Percentiles rank a stretch among this genome's conserved stretches.
These are phyloP conservation scores for Astropecten irregularis DNA, from an alignment of 53 echinoderm and acorn worm species.

Conservation along the genomic window DNA sequence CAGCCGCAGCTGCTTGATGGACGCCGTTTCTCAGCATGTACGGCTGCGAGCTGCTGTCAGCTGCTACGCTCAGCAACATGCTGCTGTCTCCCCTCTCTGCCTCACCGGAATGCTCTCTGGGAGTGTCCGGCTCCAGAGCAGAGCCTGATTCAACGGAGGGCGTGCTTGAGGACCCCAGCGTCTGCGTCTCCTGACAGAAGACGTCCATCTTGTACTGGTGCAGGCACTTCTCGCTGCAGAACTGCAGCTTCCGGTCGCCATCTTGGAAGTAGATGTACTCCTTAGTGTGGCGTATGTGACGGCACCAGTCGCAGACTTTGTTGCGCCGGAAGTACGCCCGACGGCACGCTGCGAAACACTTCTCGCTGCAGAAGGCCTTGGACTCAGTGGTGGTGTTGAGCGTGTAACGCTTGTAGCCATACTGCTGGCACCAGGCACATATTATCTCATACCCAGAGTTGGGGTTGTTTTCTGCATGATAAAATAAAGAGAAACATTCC, in stretches of 20 bases:
- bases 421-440: slow-evolving; percentile 91
- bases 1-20: neutral
- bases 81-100: neutral
- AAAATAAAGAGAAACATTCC: neutral
- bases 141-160: slow-evolving; percentile 3
- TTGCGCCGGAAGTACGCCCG: slow-evolving; percentile 85
- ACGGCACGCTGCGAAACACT: slow-evolving; percentile 88
- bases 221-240: slow-evolving; percentile 92
- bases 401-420: slow-evolving; percentile 87
- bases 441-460: slow-evolving; percentile 70
- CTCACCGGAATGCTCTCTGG: too few species aligned
- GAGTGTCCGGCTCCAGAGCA: neutral
- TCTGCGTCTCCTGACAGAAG: slow-evolving; percentile 68
- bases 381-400: slow-evolving; percentile 91
- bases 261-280: slow-evolving; percentile 73
- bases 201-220: slow-evolving; percentile 84
- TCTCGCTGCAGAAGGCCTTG: slow-evolving; percentile 96
- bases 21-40: slow-evolving; percentile 7
- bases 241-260: slow-evolving; percentile 71
- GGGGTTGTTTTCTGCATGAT: slow-evolving; percentile 1
- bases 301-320: slow-evolving; percentile 90
- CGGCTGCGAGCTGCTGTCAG: slow-evolving; percentile 28
- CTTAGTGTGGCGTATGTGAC: slow-evolving; percentile 76
- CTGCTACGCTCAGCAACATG: slow-evolving; percentile 9
- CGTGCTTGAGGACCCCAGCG: neutral